These are phyloP conservation scores for Mesoclemmys tuberculata DNA, from an alignment of 2,113 vertebrate species.

Conservation along the genomic window DNA sequence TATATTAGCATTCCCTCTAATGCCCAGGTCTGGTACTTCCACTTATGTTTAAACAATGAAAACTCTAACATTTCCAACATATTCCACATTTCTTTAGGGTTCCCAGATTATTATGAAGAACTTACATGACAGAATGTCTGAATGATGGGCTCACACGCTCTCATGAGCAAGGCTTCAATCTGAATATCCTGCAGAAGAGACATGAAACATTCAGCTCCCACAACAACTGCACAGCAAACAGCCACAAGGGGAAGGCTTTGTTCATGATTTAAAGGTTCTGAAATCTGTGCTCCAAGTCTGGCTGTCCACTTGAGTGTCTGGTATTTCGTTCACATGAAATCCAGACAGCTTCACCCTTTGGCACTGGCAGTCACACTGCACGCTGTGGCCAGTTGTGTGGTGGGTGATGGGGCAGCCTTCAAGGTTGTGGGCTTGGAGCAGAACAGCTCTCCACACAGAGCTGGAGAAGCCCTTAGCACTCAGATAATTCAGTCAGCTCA, in stretches of 20 bases:
- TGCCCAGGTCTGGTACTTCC: accelerated
- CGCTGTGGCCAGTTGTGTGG: accelerated
- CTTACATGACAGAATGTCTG: constrained; percentile 91
- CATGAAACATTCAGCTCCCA: not conserved
- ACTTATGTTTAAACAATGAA: not conserved
- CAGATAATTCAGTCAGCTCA: not conserved
- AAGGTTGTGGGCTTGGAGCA: not conserved
- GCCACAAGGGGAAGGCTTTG: not conserved
- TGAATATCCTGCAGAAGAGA: constrained; percentile 90
- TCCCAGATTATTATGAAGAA: not conserved
- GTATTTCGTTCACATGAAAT: not conserved
- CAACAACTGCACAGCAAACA: not conserved
- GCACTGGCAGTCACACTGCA: not conserved
- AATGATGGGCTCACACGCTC: constrained; percentile 95
- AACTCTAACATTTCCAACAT: not conserved
- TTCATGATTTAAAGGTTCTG: not conserved
- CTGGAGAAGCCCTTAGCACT: not conserved
- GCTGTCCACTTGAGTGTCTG: not conserved
- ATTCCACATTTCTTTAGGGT: not conserved
- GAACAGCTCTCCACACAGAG: not conserved
- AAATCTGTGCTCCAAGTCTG: not conserved
- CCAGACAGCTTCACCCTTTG: not conserved
- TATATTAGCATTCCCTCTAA: not conserved
- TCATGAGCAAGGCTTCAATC: constrained; percentile 96
- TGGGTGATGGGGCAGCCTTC: not conserved